A percentile compares a stretch with the other conserved stretches of the same genome.
These are phyloP conservation scores for Beroe forskalii DNA, from an alignment of 37 sponge, comb jelly and placozoan genomes.

Conservation along the genomic window DNA sequence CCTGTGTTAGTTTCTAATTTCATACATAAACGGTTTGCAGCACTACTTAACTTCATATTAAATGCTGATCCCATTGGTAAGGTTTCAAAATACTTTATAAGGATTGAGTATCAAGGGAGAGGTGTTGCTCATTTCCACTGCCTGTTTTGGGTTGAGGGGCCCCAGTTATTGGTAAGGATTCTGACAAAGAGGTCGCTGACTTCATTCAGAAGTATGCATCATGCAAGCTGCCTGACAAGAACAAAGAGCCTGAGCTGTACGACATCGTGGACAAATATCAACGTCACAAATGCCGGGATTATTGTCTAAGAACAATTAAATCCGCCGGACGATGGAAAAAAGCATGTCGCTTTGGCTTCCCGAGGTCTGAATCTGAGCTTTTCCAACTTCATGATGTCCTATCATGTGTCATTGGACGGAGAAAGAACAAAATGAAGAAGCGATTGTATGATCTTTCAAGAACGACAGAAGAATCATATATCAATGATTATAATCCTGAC, in stretches of 20 bases:
- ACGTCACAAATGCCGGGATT: not conserved
- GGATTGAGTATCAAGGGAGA: not conserved
- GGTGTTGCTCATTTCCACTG: not conserved
- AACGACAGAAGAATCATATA: not conserved
- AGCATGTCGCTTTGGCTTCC: constrained; percentile 23
- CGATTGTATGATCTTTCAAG: not conserved
- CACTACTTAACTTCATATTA: not conserved
- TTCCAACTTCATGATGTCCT: not conserved
- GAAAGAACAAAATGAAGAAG: not conserved
- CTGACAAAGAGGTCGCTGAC: not conserved
- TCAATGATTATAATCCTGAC: not conserved
- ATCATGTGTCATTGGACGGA: not conserved
- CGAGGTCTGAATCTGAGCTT: not conserved
- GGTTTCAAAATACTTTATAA: not conserved
- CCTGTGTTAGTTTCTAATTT: not conserved
- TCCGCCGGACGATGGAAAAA: too few relatives aligned
- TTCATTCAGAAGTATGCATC: too few relatives aligned
- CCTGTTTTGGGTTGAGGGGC: constrained; percentile 1
- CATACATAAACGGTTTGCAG: not conserved
- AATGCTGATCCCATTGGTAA: not conserved
- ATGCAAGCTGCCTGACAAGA: not conserved
- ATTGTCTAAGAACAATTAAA: not conserved
- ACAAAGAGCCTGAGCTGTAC: not conserved
- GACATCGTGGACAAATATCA: not conserved
- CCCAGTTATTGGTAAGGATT: not conserved